Conservation (phyloP, 2,888 invertebrate species). For the Xanthorhoe designata region DNA sequence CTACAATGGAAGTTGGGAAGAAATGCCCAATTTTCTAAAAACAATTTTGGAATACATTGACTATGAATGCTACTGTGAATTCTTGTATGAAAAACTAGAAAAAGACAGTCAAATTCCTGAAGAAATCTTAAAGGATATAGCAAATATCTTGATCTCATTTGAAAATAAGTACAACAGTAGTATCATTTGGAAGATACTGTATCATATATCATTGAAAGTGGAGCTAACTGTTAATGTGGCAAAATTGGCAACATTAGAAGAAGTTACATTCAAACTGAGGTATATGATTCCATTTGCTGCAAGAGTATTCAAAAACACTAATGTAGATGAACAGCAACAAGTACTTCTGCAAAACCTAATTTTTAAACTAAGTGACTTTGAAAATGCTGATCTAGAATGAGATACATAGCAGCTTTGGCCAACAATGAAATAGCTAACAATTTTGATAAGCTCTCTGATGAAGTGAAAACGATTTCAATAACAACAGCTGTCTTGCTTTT, state of each 20-base stretch:
- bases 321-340: constrained; percentile 43
- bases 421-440: constrained; percentile 69
- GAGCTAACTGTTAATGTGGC: constrained; percentile 46
- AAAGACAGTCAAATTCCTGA: constrained; percentile 43
- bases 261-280: constrained; percentile 60
- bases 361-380: constrained; percentile 60
- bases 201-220: constrained; percentile 59
- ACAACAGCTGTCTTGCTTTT: constrained; percentile 74
- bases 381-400: constrained; percentile 70
- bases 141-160: constrained; percentile 53
- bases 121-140: constrained; percentile 50
- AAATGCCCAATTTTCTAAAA: constrained; percentile 55
- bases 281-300: constrained; percentile 68
- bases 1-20: constrained; percentile 51
- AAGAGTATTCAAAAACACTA: constrained; percentile 48
- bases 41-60: constrained; percentile 56
- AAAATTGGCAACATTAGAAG: constrained; percentile 47
- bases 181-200: constrained; percentile 67
- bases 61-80: constrained; percentile 60
- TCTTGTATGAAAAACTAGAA: constrained; percentile 58
- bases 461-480: constrained; percentile 64
- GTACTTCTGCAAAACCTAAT: constrained; percentile 56
- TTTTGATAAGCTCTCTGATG: constrained; percentile 56
- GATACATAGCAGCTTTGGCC: constrained; percentile 67
- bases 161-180: constrained; percentile 53